Percentiles rank a stretch among this genome's conserved stretches.
phyloP scores from a whole-genome alignment of 2,797 vertebrate species.

The Sebastolobus altivelis region DNA sequence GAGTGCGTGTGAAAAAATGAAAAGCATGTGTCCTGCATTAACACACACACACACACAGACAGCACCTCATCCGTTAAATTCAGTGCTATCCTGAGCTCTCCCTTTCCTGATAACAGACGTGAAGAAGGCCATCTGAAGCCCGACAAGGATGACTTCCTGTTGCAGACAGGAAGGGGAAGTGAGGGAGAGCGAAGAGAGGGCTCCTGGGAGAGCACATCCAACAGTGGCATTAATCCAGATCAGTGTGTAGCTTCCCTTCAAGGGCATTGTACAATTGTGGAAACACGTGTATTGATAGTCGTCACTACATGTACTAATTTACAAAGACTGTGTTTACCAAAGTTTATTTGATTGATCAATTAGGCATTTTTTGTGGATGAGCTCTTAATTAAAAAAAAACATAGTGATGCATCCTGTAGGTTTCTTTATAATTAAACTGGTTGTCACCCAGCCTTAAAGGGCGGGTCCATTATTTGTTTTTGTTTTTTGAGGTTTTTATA shows the following conservation, averaged over 20 bases:
- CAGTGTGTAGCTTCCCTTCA: slow-evolving; percentile 37
- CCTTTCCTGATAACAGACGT: slow-evolving; percentile 44
- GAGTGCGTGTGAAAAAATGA: slow-evolving; percentile 39
- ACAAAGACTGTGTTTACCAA: neutral
- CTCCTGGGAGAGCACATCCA: slow-evolving; percentile 47
- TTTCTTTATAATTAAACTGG: neutral
- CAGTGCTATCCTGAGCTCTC: slow-evolving; percentile 36
- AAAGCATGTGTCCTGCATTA: slow-evolving; percentile 13
- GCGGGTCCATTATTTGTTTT: no score
- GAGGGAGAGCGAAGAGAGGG: slow-evolving; percentile 53
- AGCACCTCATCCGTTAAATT: slow-evolving; percentile 12
- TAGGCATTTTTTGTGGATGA: neutral
- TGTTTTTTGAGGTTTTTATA: no score
- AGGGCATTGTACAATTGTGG: slow-evolving; percentile 21
- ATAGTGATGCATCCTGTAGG: neutral
- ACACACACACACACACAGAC: neutral
- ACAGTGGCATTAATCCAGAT: slow-evolving; percentile 52
- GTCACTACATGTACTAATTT: neutral
- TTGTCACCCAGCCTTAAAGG: neutral
- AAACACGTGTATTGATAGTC: slow-evolving; percentile 24
- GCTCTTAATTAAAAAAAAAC: neutral
- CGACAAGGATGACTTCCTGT: slow-evolving; percentile 66
- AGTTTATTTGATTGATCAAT: neutral
- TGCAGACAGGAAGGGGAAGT: slow-evolving; percentile 75
- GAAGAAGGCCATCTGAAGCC: slow-evolving; percentile 47